Evolutionary conservation across 2,888 invertebrate genomes (phyloP).

Genomic region (Lacanobia oleracea): DNA sequence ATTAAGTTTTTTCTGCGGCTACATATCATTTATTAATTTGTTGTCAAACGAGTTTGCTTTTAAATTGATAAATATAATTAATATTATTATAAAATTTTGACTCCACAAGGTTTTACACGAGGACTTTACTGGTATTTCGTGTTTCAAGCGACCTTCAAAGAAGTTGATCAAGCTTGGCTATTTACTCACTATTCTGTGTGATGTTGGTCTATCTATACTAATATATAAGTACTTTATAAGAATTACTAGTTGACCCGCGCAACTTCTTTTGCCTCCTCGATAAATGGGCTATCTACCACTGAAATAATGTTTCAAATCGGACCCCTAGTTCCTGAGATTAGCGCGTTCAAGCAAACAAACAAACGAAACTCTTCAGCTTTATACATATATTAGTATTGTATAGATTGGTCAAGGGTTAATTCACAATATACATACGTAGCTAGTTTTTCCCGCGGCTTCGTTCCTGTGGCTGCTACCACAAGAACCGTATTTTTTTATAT

Average conservation of each 20-base stretch:
- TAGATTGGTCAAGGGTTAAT: not conserved
- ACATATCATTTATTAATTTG: not conserved
- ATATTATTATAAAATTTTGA: conserved; percentile 4
- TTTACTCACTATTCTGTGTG: not conserved
- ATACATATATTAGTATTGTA: too few species aligned
- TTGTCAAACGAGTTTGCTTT: not conserved
- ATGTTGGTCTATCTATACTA: too few species aligned
- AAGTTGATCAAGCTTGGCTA: conserved; percentile 4
- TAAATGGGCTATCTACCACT: too few species aligned
- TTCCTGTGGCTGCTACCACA: not conserved
- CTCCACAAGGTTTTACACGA: not conserved
- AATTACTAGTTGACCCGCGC: too few species aligned
- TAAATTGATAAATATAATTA: not conserved
- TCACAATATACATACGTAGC: not conserved
- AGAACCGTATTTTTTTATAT: too few species aligned
- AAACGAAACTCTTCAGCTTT: too few species aligned
- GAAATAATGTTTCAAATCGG: too few species aligned
- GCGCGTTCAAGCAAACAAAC: too few species aligned
- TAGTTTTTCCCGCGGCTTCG: not conserved
- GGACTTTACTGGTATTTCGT: conserved; percentile 35
- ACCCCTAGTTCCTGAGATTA: too few species aligned
- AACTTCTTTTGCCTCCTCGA: too few species aligned
- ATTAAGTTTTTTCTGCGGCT: conserved; percentile 3
- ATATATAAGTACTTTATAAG: too few species aligned
- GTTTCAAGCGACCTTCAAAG: conserved; percentile 16